Evolutionary conservation across 1,140 invertebrate genomes (phyloP), one percentile per base, ranked within the genome.

Genomic region (Alviniconcha marisindica): DNA sequence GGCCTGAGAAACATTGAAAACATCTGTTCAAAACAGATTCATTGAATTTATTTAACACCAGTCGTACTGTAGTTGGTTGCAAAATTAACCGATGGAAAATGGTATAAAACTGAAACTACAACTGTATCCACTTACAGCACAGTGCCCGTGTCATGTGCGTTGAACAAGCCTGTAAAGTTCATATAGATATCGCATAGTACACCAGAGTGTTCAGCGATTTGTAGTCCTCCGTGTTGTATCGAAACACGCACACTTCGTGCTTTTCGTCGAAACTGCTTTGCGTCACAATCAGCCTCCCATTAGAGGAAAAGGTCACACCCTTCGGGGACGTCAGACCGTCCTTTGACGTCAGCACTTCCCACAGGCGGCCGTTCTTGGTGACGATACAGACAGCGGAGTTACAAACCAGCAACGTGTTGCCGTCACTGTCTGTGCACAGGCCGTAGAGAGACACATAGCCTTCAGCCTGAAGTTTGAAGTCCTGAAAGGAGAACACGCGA

Each of bases 151-250:
- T 48, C 7, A 48, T 10, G 18, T 48, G 44, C 5, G 18, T n/a
- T n/a, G n/a, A n/a, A n/a, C 10, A 51, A 51, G 48, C 48, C 48
- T 12, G 10, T 7, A 60, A 24, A 10, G n/a, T 63, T 79, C 86
- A 90, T 84, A 90, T 88, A 87, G 88, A 89, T 73, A 92, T 91
- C 82, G 90, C 91, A 87, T 91, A 92, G 85, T 89, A 90, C 77
- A 90, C 88, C 44, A 90, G 81, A 31, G 89, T 89, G 76, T 91
- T 91, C 21, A 92, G 83, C 21, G 90, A 91, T 63, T 87, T 85
- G 83, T 87, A 92, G 82, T 92, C 89, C 14, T 91, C 91, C 28
- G 86, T 85, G 71, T 89, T 90, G 83, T 92, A 92, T 0, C 87
- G 82, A 74, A 89, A 89, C 33, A 92, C 85, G 36, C 89, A 87